Evolutionary conservation across 2,797 vertebrate genomes (phyloP), one percentile per base, ranked within the genome.

Genomic region (Pagetopsis macropterus): DNA sequence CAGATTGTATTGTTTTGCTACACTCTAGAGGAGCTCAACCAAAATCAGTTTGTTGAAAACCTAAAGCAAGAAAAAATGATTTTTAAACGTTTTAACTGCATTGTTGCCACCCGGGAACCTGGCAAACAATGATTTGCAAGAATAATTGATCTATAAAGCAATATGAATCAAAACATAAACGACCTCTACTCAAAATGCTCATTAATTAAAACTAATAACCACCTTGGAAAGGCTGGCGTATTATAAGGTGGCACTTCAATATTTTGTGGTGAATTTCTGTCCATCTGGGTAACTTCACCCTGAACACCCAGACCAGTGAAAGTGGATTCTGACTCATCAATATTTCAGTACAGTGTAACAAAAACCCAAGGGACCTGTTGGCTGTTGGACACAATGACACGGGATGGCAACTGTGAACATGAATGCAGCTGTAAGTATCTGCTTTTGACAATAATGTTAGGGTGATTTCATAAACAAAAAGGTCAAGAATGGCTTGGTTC

Each of bases 311-410:
- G 50, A 73, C 45, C 60, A 82, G 76, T 81, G 88, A 90, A 91
- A 93, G 87, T 76, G 63, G 82, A 84, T 68, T 81, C 84, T 70
- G 27, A 3, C 43, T 81, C 78, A 84, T 94, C 57, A 91, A 93
- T 94, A 89, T 88, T 93, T 90, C 41, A 94, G 61, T 13, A 1
- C 17, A 10, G 17, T 77, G 92, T 84, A 88, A 92, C 78, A 33
- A 64, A 83, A 89, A 55, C 85, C 85, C 83, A 78, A 64, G 45
- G 76, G 60, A 46, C 27, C 19, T 31, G 13, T 68, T 45, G 21
- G 58, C 57, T 68, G 9, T 19, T n/a, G 21, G 48, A 62, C 57
- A 70, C 48, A 59, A 10, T 21, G 50, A 3, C 43, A 65, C 19
- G 15, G 50, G 48, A 79, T 68, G 66, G 66, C 66, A 43, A 37